Evolutionary conservation across 2,888 invertebrate species (phyloP), one percentile per base, ranked within the genome.

Genomic region (Chorisops tibialis): DNA sequence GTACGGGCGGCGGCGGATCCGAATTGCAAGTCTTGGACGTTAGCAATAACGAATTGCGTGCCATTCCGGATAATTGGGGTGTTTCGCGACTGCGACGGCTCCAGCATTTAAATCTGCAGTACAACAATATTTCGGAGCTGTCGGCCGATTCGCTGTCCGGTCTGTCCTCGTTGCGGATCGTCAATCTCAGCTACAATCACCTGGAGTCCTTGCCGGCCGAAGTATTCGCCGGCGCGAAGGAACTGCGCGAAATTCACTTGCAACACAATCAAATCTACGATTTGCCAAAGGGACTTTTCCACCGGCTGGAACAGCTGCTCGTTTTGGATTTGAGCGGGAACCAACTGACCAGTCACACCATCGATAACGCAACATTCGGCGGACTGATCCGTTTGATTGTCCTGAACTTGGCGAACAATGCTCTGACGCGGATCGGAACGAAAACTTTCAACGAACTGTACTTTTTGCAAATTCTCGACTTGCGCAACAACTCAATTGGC

Each of bases 181-280:
- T 96, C 56, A 93, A 96, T 81, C 82, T 94, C 73, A 91, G 93
- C 69, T 88, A 89, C 75, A 96, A 96, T 77, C 85, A 85, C 67
- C 79, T 96, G 70, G 87, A 87, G 69, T 85, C 86, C 16, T 77
- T 96, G 72, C 94, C 95, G 1, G 86, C 89, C 70, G 88, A 88
- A 48, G 77, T 93, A 62, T 93, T 96, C 76, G 85, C 88, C 45
- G 87, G 88, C 69, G 88, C 89, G 64, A 85, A 88, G 71, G 92
- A 93, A 73, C 79, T 92, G 61, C 84, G 89, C 64, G 92, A 93
- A 79, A 83, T 93, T 66, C 89, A 92, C 73, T 78, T 93, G 67
- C 90, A 92, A 71, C 88, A 91, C 78, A 95, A 96, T 75, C 87
- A 89, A 64, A 80, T 96, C 63, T 88, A 86, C 72, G 89, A 91